Evolutionary conservation across 2,797 vertebrate genomes (phyloP).

Genomic region (Trematomus bernacchii): DNA sequence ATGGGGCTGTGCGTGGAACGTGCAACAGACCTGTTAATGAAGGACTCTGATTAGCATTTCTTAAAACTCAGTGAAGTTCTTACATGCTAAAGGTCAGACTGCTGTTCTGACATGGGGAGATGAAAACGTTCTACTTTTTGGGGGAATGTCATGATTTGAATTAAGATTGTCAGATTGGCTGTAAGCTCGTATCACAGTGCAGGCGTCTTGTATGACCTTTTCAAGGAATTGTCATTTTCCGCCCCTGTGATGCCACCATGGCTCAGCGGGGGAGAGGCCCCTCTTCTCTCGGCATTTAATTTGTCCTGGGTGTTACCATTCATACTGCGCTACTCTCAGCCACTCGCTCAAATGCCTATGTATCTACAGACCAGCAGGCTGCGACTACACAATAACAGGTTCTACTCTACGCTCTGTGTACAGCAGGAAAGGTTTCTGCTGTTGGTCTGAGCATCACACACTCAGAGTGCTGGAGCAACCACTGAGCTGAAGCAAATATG

Average conservation of each 20-base stretch:
- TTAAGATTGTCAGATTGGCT: slow-evolving; percentile 90
- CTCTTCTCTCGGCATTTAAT: slow-evolving; percentile 81
- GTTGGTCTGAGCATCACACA: slow-evolving; percentile 65
- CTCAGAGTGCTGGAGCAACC: slow-evolving; percentile 58
- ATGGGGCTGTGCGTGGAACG: slow-evolving; percentile 26
- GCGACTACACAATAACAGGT: slow-evolving; percentile 81
- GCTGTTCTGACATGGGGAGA: slow-evolving; percentile 82
- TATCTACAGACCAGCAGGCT: slow-evolving; percentile 85
- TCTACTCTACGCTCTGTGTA: slow-evolving; percentile 73
- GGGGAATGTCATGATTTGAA: slow-evolving; percentile 89
- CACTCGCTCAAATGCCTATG: slow-evolving; percentile 74
- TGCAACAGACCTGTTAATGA: slow-evolving; percentile 78
- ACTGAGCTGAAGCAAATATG: slow-evolving; percentile 77
- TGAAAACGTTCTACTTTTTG: slow-evolving; percentile 83
- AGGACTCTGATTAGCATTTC: slow-evolving; percentile 86
- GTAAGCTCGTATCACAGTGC: slow-evolving; percentile 83
- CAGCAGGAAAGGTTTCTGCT: slow-evolving; percentile 68
- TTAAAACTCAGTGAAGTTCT: slow-evolving; percentile 85
- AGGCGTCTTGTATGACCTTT: slow-evolving; percentile 89
- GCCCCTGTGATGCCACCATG: slow-evolving; percentile 86
- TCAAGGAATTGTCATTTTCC: slow-evolving; percentile 90
- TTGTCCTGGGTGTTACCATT: slow-evolving; percentile 86
- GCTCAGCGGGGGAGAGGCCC: slow-evolving; percentile 81
- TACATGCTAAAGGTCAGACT: slow-evolving; percentile 85
- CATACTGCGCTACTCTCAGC: slow-evolving; percentile 80